Base-by-base conservation (phyloP, 2,888 invertebrate species). In the Stenichneumon culpator region DNA sequence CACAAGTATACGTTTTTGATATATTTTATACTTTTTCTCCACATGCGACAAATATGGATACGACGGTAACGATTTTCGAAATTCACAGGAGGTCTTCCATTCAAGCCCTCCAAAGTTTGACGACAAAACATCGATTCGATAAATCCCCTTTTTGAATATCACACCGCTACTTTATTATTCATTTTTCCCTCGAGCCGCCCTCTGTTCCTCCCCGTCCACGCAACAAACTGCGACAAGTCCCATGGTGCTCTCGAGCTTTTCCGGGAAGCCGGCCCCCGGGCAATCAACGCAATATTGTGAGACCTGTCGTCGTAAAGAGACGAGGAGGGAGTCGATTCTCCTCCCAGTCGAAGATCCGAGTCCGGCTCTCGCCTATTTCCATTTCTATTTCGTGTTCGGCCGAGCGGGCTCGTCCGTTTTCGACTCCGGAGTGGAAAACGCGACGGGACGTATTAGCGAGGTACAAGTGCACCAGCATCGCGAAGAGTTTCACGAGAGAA, bases 211-310 rank as follows among this genome's bases (percentile, higher is more conserved):
- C 28, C 22, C 32, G 63, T 63, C 16, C 28, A 68, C 39, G 28
- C 39, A 78, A 70, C 28, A 52, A 25, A 63, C 16, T 22, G 32
- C 50, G 50, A 52, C 19, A 39, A 54, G 36, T 36, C n/a, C 50
- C 14, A 39, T 5, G 69, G 32, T 11, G 11, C 14, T 7, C 16
- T 52, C 5, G 4, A 22, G 68, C 11, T 52, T 73, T 82, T 82
- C 77, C 60, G 57, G 39, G 72, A 79, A 86, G n/a, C 54, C 70
- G 36, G 25, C 79, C 54, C 36, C 67, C 68, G 36, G 36, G 52
- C 77, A 77, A 81, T 82, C 80, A 84, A 78, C 81, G 63, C 68
- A 73, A 79, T 79, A 82, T 82, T 79, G 82, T 82, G 82, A 79
- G 75, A 73, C 77, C 77, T 75, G 70, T 70, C 63, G 63, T 82